These are phyloP conservation scores for Alethe castanea DNA, from an alignment of 2,113 vertebrate genomes.

Conservation along the genomic window DNA sequence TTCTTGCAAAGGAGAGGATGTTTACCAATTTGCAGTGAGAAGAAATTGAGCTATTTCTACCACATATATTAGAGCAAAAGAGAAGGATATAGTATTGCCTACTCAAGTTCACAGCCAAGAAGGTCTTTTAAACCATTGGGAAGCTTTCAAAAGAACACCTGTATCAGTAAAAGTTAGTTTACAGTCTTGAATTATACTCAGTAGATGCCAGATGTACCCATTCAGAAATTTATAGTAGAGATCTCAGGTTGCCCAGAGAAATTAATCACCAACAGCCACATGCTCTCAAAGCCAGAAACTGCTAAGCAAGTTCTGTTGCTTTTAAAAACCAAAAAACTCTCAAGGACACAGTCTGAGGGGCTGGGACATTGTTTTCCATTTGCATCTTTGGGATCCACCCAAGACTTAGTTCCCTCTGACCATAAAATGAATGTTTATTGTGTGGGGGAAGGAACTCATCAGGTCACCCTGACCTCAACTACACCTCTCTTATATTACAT, in stretches of 20 bases:
- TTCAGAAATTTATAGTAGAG: not conserved
- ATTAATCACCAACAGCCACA: not conserved
- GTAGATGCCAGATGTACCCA: not conserved
- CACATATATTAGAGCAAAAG: not conserved
- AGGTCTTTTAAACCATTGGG: not conserved
- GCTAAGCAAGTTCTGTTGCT: not conserved
- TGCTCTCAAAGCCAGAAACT: not conserved
- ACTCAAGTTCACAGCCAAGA: not conserved
- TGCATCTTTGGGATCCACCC: not conserved
- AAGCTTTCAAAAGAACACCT: not conserved
- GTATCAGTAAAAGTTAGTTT: not conserved
- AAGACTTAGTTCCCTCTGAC: not conserved
- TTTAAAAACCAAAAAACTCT: not conserved
- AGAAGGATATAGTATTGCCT: not conserved
- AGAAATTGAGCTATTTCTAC: not conserved
- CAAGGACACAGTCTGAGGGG: not conserved
- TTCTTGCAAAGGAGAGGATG: not conserved
- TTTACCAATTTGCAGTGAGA: not conserved
- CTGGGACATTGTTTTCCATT: not conserved
- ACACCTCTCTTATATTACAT: not conserved
- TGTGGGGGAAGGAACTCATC: not conserved
- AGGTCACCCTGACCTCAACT: slow-evolving; percentile 2
- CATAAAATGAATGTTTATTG: not conserved
- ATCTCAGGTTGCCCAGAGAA: not conserved
- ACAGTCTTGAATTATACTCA: not conserved